Percentiles rank a stretch among this genome's conserved stretches.
phyloP scores from a whole-genome alignment of 2,888 invertebrate species.

The Cepaea hortensis region DNA sequence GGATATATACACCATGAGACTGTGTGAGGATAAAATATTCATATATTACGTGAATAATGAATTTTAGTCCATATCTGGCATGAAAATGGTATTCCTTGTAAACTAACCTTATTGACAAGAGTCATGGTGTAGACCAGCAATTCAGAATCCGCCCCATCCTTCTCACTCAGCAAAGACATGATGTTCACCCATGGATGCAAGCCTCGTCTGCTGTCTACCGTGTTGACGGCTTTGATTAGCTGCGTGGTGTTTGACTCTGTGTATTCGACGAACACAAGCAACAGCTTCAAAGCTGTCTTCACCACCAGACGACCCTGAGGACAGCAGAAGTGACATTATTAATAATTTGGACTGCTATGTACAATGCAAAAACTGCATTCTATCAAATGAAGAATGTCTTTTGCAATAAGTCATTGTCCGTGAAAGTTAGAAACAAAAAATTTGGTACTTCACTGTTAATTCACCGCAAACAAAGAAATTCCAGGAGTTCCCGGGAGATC shows the following conservation, averaged over 20 bases:
- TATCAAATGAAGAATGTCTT: too few relatives aligned
- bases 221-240: constrained; percentile 90
- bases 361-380: too few relatives aligned
- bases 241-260: constrained; percentile 95
- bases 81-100: too few relatives aligned
- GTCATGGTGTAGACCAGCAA: constrained; percentile 96
- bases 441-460: not conserved
- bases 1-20: too few relatives aligned
- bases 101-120: constrained; percentile 87
- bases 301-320: constrained; percentile 92
- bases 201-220: constrained; percentile 79
- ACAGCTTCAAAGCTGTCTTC: constrained; percentile 96
- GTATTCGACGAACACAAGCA: constrained; percentile 98
- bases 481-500: too few relatives aligned
- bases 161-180: constrained; percentile 87
- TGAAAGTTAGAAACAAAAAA: not conserved
- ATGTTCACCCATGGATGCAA: constrained; percentile 85
- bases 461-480: too few relatives aligned
- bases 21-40: too few relatives aligned
- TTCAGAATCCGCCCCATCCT: constrained; percentile 97
- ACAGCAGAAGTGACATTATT: not conserved
- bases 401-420: too few relatives aligned
- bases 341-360: too few relatives aligned
- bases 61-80: too few relatives aligned
- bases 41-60: too few relatives aligned